Base-by-base conservation (phyloP, 2,888 invertebrate genomes). In the Priapulus caudatus region DNA sequence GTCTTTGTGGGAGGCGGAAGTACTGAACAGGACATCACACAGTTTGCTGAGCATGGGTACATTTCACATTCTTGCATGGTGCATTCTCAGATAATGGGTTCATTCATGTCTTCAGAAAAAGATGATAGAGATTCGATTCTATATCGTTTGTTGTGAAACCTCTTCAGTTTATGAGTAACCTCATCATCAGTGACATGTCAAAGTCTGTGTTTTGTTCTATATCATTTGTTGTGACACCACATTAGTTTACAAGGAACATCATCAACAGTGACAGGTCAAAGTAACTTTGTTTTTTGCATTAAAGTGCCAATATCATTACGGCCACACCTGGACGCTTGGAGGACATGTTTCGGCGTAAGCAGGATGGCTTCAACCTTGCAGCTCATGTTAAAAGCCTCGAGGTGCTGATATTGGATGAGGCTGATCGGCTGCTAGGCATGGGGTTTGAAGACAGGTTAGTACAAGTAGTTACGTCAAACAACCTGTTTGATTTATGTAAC, bases 271-370 rank as follows among this genome's bases (percentile, higher is more conserved):
- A n/a, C n/a, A n/a, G n/a, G n/a, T n/a, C n/a, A n/a, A 23, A 15
- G 3, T 4, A 21, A 20, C 15, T n/a, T 19, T 23, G 15, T n/a
- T 52, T 51, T 0, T 5, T 21, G 15, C 22, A 20, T 56, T 56
- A 51, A 59, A 66, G 68, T 51, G 84, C 81, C 0, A 85, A 93
- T 64, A 85, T 99, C 45, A 76, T 93, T 3, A 82, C 97, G 47
- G 90, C 89, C 51, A 98, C 98, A 1, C 98, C 98, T 0, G 98
- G 98, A 0, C 74, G 97, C 54, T 71, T 98, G 4, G 86, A 86
- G 66, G 92, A 95, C 72, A 72, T 97, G 52, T 63, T 75, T 48
- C 59, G 65, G 23, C 63, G 62, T 47, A 53, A 55, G 44, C 53
- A 59, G n/a, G 55, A 59, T 4, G 63, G 60, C 3, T 54, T 60